These are phyloP conservation scores for Apolygus lucorum DNA, from an alignment of 1,140 invertebrate species.

Conservation along the genomic window DNA sequence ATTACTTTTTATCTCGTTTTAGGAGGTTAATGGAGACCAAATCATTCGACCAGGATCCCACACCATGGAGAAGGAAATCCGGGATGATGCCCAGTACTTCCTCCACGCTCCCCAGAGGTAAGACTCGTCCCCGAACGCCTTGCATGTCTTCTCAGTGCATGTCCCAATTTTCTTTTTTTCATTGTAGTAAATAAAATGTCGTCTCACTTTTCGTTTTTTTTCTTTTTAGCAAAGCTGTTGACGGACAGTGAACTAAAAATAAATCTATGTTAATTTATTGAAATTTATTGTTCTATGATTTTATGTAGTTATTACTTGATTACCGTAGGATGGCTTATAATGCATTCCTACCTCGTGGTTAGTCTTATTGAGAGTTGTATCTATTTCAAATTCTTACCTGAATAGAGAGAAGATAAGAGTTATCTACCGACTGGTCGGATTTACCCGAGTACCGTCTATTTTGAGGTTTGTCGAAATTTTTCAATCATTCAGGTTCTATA, in stretches of 20 bases:
- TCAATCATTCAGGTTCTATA: no score
- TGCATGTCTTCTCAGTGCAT: not conserved
- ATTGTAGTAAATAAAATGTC: not conserved
- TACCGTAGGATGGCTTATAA: not conserved
- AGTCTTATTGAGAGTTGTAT: no score
- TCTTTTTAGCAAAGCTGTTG: no score
- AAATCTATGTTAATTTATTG: not conserved
- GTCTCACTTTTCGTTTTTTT: no score
- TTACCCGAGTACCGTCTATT: no score
- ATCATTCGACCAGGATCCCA: slow-evolving; percentile 19
- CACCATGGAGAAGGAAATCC: slow-evolving; percentile 1
- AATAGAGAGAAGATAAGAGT: no score
- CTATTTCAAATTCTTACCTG: no score
- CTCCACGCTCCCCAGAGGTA: slow-evolving; percentile 21
- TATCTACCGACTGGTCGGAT: no score
- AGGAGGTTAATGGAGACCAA: slow-evolving; percentile 23
- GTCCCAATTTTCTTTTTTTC: not conserved
- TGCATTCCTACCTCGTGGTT: not conserved
- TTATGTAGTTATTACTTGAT: no score
- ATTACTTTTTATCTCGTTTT: no score
- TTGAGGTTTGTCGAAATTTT: no score
- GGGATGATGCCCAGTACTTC: slow-evolving; percentile 3
- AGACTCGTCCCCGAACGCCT: no score
- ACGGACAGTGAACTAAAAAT: not conserved
- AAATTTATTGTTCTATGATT: not conserved